phyloP scores from a whole-genome alignment of 2,888 invertebrate species.

The Limnephilus lunatus region DNA sequence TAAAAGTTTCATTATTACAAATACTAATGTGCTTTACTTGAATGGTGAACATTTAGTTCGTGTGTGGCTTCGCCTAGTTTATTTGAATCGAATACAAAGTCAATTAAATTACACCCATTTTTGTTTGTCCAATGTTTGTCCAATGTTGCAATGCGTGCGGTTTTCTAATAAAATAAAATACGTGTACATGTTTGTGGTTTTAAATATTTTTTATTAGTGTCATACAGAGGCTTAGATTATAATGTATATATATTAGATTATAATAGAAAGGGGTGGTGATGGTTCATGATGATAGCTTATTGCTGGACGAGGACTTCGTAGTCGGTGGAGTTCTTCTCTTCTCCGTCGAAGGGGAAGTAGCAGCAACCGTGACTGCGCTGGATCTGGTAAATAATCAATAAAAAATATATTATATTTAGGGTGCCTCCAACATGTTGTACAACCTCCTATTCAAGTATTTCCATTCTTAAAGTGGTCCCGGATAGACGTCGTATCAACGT shows the following conservation, averaged over 20 bases:
- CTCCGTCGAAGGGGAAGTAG: conserved; percentile 77
- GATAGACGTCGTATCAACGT: no score
- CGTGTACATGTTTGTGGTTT: background rate
- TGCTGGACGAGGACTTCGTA: conserved; percentile 75
- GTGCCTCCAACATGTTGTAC: background rate
- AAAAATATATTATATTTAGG: background rate
- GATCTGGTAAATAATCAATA: conserved; percentile 69
- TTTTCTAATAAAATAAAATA: background rate
- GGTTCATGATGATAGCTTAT: conserved; percentile 11
- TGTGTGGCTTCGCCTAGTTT: no score
- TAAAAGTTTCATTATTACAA: no score
- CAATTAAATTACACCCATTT: no score
- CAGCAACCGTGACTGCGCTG: conserved; percentile 76
- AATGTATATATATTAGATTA: background rate
- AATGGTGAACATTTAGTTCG: no score
- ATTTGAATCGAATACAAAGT: no score
- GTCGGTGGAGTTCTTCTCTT: conserved; percentile 75
- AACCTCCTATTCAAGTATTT: background rate
- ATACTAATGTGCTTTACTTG: no score
- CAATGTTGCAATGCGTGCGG: no score
- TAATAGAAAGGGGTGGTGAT: background rate
- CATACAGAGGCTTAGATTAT: conserved; percentile 16
- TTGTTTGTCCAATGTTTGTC: no score
- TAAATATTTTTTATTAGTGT: conserved; percentile 8
- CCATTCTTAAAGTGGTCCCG: no score